Evolutionary conservation across 2,888 invertebrate genomes (phyloP), one percentile per base, ranked within the genome.

Genomic region (Caenorhabditis drosophilae): DNA sequence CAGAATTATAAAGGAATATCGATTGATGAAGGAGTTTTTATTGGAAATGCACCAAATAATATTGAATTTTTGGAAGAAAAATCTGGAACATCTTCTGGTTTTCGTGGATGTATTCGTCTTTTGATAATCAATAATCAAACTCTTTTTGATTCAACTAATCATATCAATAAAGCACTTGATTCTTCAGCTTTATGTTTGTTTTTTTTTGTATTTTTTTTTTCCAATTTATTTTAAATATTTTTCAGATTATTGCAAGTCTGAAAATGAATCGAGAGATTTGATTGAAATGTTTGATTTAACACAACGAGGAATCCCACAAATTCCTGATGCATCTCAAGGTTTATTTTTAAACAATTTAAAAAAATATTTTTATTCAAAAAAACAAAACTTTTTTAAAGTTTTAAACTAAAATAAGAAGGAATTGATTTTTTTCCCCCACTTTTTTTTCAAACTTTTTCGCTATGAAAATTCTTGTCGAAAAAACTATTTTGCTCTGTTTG

Each of bases 1-100:
- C 50, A 75, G 69, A 63, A 66, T 50, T 76, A 67, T 66, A 76
- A 74, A 53, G 76, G 76, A 18, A 76, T 76, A 44, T 62, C 72
- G 11, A 71, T 74, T 58, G 70, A 70, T 22, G 69, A 74, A 27
- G 73, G 72, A 0, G 68, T 76, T 1, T 76, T 69, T 61, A 38
- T 76, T n/a, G 76, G 76, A 6, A 73, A 71, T 22, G 73, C 63
- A 15, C 76, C 76, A 20, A 53, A 62, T 36, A 62, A 74, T 41
- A 62, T 72, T 23, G 68, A 71, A 25, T 72, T 62, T 31, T 46
- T 76, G 18, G 61, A 68, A n/a, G 60, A 60, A 26, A 70, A 69
- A 41, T 60, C 75, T 16, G 68, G 70, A 31, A 50, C 67, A 9
- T 49, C 50, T 15, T 42, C 60, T 12, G 75, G 75, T 41, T 69